These are phyloP conservation scores for Laticauda laticaudata DNA, from an alignment of 2,113 vertebrate species.

Conservation along the genomic window DNA sequence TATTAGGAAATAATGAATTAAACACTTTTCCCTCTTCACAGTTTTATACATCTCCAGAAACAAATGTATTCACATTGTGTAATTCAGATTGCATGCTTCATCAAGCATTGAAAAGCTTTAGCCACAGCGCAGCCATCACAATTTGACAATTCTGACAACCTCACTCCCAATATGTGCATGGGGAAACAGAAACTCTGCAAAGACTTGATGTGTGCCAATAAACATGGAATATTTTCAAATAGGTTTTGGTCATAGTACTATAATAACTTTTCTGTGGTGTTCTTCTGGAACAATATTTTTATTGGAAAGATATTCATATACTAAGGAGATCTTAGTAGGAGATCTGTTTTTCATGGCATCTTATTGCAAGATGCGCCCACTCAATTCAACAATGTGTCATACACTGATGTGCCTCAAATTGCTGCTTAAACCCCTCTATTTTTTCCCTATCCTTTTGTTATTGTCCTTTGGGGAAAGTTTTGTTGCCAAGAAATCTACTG, in stretches of 20 bases:
- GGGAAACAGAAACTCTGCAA: slow-evolving; percentile 37
- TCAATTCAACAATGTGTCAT: neutral
- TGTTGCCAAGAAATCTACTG: neutral
- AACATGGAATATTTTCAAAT: neutral
- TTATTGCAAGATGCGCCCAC: neutral
- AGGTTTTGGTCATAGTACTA: neutral
- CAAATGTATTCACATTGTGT: slow-evolving; percentile 21
- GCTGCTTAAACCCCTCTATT: neutral
- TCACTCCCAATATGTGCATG: neutral
- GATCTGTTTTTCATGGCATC: neutral
- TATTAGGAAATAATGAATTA: slow-evolving; percentile 38
- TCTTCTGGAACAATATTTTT: neutral
- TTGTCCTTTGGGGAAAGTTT: slow-evolving; percentile 6
- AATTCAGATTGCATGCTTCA: slow-evolving; percentile 26
- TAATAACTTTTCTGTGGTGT: slow-evolving; percentile 8
- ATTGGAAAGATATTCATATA: neutral
- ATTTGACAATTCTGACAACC: slow-evolving; percentile 59
- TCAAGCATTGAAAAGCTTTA: slow-evolving; percentile 49
- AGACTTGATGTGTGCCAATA: slow-evolving; percentile 39
- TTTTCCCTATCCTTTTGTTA: neutral
- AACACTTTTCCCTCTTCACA: slow-evolving; percentile 18
- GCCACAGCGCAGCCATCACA: slow-evolving; percentile 11
- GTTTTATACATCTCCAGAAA: slow-evolving; percentile 44
- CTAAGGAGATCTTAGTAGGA: neutral
- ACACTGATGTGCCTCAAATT: neutral